Base-by-base conservation (phyloP, 2,113 vertebrate genomes). In the Cyrtonyx montezumae region DNA sequence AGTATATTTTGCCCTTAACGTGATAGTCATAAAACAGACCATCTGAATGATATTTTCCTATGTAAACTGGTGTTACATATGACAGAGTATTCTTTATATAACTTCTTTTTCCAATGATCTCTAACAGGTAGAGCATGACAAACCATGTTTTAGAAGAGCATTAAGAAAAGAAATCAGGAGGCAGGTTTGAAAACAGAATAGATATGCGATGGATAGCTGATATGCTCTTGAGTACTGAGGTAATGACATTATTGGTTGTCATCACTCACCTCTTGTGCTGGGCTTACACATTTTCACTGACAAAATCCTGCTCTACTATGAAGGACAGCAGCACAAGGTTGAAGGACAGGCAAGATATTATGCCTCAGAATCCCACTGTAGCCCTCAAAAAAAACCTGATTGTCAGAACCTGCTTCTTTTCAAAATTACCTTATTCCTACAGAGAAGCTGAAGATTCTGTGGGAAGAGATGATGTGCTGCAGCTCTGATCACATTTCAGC, bases 201-300 rank as follows among this genome's bases (percentile, higher is more conserved):
- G 98, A 96, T 97, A 97, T 96, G 97, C 87, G 88, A 95, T 40
- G 56, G 78, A 75, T 96, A 96, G 98, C 97, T 98, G 99, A 99
- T 99, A 99, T 98, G 98, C 97, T 97, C 78, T 98, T 91, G 94
- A 97, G 97, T 97, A 97, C 98, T 97, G 98, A 98, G 98, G 98
- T 98, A 98, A 99, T 98, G 99, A 99, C 99, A 98, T 81, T 97
- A 98, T 88, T 98, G 98, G 98, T 97, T 98, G 98, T 98, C 98
- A 99, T 98, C 98, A 99, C 98, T 97, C 94, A 40, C 87, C 81
- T 89, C 53, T 76, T 87, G 55, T 51, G 53, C 84, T 17, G 3
- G 43, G 77, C 45, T 69, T 34, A 53, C 1, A 78, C 18, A 21
- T 67, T 80, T 86, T 77, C 74, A 73, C 13, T 87, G 82, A 84